Conservation (phyloP, 2,113 vertebrate species). For the Amphilophus citrinellus region DNA sequence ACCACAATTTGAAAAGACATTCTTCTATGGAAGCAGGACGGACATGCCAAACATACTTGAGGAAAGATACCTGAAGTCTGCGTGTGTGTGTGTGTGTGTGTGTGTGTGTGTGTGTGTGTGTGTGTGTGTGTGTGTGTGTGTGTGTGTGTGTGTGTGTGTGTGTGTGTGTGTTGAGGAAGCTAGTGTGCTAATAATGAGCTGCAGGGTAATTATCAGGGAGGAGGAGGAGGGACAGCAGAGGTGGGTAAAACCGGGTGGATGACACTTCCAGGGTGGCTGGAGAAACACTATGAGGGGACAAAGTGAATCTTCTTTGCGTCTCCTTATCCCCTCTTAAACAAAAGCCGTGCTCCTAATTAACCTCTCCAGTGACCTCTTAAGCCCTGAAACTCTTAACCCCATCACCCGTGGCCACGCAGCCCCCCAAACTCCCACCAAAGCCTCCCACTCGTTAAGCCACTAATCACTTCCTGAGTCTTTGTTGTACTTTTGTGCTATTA, state of each 20-base stretch:
- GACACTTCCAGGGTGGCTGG: constrained; percentile 56
- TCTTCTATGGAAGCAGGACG: constrained; percentile 31
- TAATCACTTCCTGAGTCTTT: constrained; percentile 78
- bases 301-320: constrained; percentile 49
- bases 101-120: constrained; percentile 21
- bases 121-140: constrained; percentile 17
- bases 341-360: constrained; percentile 76
- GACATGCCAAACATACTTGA: constrained; percentile 33
- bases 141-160: constrained; percentile 18
- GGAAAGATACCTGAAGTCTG: constrained; percentile 19
- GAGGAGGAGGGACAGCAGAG: constrained; percentile 33
- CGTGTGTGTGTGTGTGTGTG: constrained; percentile 11
- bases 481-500: constrained; percentile 69
- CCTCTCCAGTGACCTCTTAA: constrained; percentile 75
- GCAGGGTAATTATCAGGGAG: constrained; percentile 48
- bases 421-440: constrained; percentile 38
- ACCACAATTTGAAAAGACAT: constrained; percentile 56
- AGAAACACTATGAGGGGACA: constrained; percentile 30
- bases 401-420: constrained; percentile 29
- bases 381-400: constrained; percentile 71
- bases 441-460: constrained; percentile 71
- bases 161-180: constrained; percentile 23
- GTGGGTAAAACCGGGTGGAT: constrained; percentile 37
- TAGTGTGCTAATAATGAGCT: constrained; percentile 29
- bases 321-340: constrained; percentile 63